Conservation (phyloP, 2,888 invertebrate genomes). For the Diadegma fenestrale region DNA sequence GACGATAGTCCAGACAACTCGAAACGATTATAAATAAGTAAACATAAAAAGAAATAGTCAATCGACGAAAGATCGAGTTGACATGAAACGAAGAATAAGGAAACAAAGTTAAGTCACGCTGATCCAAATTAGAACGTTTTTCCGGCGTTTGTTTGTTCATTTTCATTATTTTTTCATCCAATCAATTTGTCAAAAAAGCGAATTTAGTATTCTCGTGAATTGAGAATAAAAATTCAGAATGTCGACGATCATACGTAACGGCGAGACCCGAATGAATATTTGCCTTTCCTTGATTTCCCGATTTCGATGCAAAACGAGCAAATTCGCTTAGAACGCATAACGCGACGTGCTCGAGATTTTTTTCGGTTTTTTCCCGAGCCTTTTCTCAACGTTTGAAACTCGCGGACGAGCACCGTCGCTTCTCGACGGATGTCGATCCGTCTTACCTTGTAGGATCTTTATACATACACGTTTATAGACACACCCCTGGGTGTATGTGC, state of each 20-base stretch:
- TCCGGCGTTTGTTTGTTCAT: neutral
- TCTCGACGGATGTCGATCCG: conserved; percentile 2
- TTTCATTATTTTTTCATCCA: neutral
- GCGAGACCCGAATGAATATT: neutral
- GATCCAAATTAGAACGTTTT: neutral
- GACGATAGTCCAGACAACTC: conserved; percentile 54
- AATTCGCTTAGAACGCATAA: neutral
- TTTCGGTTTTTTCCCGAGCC: conserved; percentile 33
- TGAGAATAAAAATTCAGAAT: neutral
- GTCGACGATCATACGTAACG: neutral
- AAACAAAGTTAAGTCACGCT: neutral
- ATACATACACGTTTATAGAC: conserved; percentile 4
- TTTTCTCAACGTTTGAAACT: conserved; percentile 48
- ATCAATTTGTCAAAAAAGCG: neutral
- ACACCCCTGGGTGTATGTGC: conserved; percentile 30
- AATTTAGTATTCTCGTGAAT: neutral
- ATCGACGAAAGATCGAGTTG: neutral
- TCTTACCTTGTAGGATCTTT: conserved; percentile 25
- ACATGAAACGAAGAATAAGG: neutral
- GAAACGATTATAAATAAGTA: conserved; percentile 20
- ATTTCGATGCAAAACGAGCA: conserved; percentile 16
- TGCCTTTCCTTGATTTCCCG: neutral
- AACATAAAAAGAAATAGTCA: conserved; percentile 5
- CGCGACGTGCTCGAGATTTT: conserved; percentile 6
- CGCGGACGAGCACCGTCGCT: neutral